These are phyloP conservation scores for Drosophila gunungcola DNA, from an alignment of 1,140 invertebrate species.

Conservation along the genomic window DNA sequence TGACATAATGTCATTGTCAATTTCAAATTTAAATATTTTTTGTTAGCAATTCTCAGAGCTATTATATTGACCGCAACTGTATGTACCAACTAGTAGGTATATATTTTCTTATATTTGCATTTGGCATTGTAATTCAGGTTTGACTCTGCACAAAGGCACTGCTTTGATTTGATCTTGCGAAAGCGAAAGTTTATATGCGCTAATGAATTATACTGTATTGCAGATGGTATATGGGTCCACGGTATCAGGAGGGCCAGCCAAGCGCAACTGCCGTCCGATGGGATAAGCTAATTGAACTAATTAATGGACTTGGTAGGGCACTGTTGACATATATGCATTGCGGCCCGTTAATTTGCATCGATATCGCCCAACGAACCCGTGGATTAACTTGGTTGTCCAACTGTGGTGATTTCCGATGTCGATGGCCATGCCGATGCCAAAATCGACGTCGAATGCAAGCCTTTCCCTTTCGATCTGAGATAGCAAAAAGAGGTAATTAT, in stretches of 20 bases:
- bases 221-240: conserved; percentile 37
- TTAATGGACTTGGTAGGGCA: conserved; percentile 54
- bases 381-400: conserved; percentile 26
- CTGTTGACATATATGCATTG: conserved; percentile 62
- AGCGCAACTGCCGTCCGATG: conserved; percentile 22
- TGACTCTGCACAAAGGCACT: conserved; percentile 46
- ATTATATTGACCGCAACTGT: conserved; percentile 9
- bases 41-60: neutral
- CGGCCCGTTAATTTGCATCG: conserved; percentile 51
- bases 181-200: conserved; percentile 79
- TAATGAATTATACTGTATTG: conserved; percentile 73
- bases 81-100: conserved; percentile 24
- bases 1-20: too few relatives aligned
- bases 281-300: conserved; percentile 72
- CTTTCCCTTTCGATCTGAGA: conserved; percentile 51
- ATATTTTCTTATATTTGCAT: conserved; percentile 68
- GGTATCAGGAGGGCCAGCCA: conserved; percentile 28
- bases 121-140: conserved; percentile 79
- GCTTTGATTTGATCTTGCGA: conserved; percentile 80
- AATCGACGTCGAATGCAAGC: conserved; percentile 1
- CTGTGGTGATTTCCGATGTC: conserved; percentile 34
- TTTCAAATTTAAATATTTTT: too few relatives aligned
- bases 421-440: neutral
- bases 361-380: conserved; percentile 35
- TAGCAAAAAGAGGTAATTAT: conserved; percentile 41